Percentiles rank a stretch among this genome's conserved stretches.
Conservation (phyloP, 2,888 invertebrate species). For the Suillia variegata region DNA sequence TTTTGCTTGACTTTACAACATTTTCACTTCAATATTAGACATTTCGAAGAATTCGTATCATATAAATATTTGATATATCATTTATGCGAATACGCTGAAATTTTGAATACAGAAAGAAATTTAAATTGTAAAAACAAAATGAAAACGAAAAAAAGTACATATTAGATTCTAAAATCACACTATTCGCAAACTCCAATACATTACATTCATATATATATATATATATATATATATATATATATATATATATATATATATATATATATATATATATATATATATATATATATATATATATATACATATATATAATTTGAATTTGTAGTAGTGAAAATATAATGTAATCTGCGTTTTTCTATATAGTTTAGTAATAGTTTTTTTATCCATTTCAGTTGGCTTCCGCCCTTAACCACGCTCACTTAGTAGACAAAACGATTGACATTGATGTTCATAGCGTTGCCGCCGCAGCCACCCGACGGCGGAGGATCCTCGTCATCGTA, state of each 20-base stretch:
- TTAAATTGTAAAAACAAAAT: too few species aligned
- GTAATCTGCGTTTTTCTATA: neutral
- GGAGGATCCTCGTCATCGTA: slow-evolving; percentile 58
- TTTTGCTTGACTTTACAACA: too few species aligned
- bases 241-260: neutral
- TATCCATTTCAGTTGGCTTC: neutral
- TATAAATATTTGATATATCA: too few species aligned
- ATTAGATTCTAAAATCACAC: too few species aligned
- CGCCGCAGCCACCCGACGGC: slow-evolving; percentile 54
- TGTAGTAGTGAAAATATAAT: slow-evolving; percentile 2
- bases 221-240: slow-evolving; percentile 6
- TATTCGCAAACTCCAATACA: neutral
- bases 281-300: slow-evolving; percentile 4
- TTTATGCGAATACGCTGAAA: too few species aligned
- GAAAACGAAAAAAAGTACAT: too few species aligned
- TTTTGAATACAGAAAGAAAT: too few species aligned
- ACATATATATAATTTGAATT: slow-evolving; percentile 8
- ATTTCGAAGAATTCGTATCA: too few species aligned
- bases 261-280: slow-evolving; percentile 14
- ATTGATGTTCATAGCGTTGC: slow-evolving; percentile 53
- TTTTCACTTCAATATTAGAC: too few species aligned
- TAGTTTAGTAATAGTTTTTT: neutral
- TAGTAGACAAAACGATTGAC: slow-evolving; percentile 58
- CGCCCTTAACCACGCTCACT: slow-evolving; percentile 17
- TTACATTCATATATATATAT: neutral